Evolutionary conservation across 2,113 vertebrate species (phyloP).

Genomic region (Bombycilla garrulus): DNA sequence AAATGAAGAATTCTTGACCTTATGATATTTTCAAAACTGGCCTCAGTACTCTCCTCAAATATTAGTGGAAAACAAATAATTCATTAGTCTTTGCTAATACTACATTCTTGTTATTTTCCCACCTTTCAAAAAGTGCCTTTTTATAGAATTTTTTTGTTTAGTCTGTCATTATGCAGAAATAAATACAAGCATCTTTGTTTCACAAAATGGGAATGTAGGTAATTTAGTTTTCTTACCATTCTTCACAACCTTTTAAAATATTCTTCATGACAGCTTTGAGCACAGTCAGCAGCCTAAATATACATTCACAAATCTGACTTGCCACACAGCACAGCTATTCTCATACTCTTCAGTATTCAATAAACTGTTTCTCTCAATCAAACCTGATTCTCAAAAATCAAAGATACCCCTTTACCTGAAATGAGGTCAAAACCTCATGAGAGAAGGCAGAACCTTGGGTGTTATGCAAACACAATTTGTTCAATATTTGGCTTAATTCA

Average conservation of each 20-base stretch:
- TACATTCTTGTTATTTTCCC: background rate
- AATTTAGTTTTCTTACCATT: background rate
- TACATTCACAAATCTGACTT: background rate
- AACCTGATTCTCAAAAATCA: background rate
- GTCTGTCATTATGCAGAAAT: background rate
- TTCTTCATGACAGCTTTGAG: background rate
- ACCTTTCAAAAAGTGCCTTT: background rate
- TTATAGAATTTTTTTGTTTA: background rate
- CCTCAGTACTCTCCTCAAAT: background rate
- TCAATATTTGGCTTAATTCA: slow-evolving; percentile 23
- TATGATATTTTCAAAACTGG: background rate
- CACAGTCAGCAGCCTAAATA: background rate
- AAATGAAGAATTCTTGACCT: background rate
- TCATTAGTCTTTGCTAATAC: background rate
- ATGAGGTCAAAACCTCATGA: background rate
- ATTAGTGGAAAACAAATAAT: background rate
- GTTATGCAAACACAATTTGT: background rate
- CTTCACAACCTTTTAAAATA: background rate
- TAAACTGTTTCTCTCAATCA: background rate
- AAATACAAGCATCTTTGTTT: background rate
- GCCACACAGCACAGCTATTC: background rate
- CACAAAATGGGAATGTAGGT: background rate
- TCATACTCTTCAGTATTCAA: background rate
- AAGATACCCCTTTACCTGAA: background rate
- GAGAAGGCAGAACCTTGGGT: background rate